Percentiles rank a stretch among this genome's conserved stretches.
Evolutionary conservation across 2,113 vertebrate genomes (phyloP).

Genomic region (Camelus bactrianus): DNA sequence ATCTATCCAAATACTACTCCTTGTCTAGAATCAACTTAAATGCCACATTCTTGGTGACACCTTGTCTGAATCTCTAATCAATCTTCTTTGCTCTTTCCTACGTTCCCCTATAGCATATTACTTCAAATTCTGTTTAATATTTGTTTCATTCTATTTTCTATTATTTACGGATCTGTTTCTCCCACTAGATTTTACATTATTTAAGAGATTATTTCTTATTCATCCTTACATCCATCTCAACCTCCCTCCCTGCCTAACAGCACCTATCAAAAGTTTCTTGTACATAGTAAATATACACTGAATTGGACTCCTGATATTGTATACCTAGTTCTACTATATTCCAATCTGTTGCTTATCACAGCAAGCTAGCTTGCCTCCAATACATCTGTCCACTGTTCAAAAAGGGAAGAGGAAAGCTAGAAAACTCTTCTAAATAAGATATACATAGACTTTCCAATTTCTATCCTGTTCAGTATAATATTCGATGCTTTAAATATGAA

Average conservation of each 20-base stretch:
- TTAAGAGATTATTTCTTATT: slow-evolving; percentile 25
- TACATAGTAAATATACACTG: neutral
- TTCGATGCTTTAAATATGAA: slow-evolving; percentile 26
- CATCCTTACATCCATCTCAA: neutral
- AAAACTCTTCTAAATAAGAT: slow-evolving; percentile 56
- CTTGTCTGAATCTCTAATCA: slow-evolving; percentile 6
- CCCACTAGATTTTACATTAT: neutral
- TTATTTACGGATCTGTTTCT: slow-evolving; percentile 51
- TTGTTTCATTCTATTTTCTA: slow-evolving; percentile 27
- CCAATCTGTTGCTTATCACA: slow-evolving; percentile 54
- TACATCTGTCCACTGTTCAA: slow-evolving; percentile 44
- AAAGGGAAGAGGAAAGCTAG: slow-evolving; percentile 39
- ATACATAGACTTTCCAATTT: neutral
- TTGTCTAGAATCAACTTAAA: slow-evolving; percentile 57
- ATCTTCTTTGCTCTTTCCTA: slow-evolving; percentile 36
- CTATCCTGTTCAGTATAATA: slow-evolving; percentile 3
- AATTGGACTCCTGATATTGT: neutral
- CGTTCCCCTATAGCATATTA: neutral
- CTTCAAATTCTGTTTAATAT: slow-evolving; percentile 30
- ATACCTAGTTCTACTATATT: slow-evolving; percentile 45
- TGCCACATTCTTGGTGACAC: slow-evolving; percentile 8
- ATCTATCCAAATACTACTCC: neutral
- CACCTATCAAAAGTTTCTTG: neutral
- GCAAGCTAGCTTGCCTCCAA: slow-evolving; percentile 51
- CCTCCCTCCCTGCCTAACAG: neutral